Percentiles rank a stretch among this genome's conserved stretches.
phyloP scores from a whole-genome alignment of 2,888 invertebrate genomes.

The Cyaniris semiargus region DNA sequence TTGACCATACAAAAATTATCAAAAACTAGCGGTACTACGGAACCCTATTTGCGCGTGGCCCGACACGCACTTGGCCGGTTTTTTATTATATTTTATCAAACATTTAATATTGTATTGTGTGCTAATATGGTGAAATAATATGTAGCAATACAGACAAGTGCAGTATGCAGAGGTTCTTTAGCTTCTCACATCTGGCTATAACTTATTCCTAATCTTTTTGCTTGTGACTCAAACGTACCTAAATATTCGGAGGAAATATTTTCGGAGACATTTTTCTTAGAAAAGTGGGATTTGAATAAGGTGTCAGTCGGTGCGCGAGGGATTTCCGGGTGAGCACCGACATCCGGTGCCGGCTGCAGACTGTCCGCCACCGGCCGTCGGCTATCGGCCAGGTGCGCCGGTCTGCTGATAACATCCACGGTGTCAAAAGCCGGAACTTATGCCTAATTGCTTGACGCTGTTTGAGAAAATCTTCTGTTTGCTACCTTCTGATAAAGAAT shows the following conservation, averaged over 20 bases:
- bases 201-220: not conserved
- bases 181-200: not conserved
- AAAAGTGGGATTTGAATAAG: not conserved
- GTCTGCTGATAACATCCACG: not conserved
- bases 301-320: slow-evolving; percentile 7
- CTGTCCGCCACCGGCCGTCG: not conserved
- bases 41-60: too few relatives aligned
- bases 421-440: not conserved
- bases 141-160: too few relatives aligned
- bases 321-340: not conserved
- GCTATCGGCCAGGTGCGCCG: not conserved
- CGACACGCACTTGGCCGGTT: too few relatives aligned
- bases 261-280: not conserved
- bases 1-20: too few relatives aligned
- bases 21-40: too few relatives aligned
- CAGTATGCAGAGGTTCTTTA: too few relatives aligned
- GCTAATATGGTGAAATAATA: too few relatives aligned
- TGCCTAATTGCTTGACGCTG: too few relatives aligned
- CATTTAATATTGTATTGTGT: too few relatives aligned
- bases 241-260: not conserved
- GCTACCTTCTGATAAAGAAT: not conserved
- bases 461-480: not conserved
- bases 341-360: not conserved
- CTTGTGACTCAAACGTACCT: not conserved
- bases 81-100: too few relatives aligned